These are phyloP conservation scores for Sebastes nivosus DNA, from an alignment of 2,797 vertebrate species.

Conservation along the genomic window DNA sequence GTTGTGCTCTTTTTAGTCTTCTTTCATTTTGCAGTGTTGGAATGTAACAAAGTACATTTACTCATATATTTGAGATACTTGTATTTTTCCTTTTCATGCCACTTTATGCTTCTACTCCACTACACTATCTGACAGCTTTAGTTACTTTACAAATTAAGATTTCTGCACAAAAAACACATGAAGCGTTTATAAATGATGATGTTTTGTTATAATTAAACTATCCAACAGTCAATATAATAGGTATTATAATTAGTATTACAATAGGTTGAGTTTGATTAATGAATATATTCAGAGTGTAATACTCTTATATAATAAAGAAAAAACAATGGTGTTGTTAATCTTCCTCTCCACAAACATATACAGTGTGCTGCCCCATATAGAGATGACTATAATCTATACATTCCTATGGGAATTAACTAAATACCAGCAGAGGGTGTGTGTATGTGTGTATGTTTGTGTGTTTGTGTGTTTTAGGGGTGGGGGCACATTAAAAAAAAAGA, in stretches of 20 bases:
- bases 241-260: too few relatives aligned
- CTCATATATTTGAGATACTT: background rate
- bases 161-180: background rate
- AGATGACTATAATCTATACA: constrained; percentile 31
- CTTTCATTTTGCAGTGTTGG: background rate
- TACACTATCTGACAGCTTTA: background rate
- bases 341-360: constrained; percentile 14
- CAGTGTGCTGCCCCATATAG: constrained; percentile 19
- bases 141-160: background rate
- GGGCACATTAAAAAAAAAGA: too few relatives aligned
- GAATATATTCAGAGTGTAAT: background rate
- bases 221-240: too few relatives aligned
- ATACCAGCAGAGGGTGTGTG: constrained; percentile 59
- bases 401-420: constrained; percentile 63
- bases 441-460: constrained; percentile 15
- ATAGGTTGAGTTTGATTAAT: background rate
- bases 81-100: background rate
- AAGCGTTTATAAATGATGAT: background rate
- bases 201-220: background rate
- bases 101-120: background rate
- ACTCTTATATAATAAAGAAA: background rate
- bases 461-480: background rate
- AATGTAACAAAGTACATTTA: background rate
- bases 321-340: background rate
- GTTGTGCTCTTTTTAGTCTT: background rate